Conservation (phyloP, 2,797 vertebrate genomes). For the Sciurus vulgaris region DNA sequence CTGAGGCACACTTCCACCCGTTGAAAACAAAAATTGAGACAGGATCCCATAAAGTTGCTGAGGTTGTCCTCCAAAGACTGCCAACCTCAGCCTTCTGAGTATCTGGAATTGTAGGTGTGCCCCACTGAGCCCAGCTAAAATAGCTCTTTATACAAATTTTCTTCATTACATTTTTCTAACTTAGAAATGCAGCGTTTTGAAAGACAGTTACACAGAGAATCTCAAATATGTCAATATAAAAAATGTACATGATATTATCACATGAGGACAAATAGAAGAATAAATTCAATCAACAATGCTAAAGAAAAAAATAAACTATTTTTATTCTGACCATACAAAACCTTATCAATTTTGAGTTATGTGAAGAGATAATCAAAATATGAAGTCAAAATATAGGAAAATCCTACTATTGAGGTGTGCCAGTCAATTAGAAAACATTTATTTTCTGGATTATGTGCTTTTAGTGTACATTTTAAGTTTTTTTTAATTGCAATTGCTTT, state of each 20-base stretch:
- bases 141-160: not conserved
- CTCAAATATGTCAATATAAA: not conserved
- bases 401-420: not conserved
- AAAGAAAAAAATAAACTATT: not conserved
- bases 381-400: not conserved
- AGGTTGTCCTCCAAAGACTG: too few relatives aligned
- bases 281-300: not conserved
- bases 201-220: not conserved
- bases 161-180: not conserved
- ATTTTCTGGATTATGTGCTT: not conserved
- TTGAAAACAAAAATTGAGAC: too few relatives aligned
- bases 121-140: too few relatives aligned
- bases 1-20: too few relatives aligned
- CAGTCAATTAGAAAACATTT: not conserved
- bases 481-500: not conserved
- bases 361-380: not conserved
- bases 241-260: not conserved
- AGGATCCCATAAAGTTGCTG: too few relatives aligned
- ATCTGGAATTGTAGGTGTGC: too few relatives aligned
- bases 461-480: not conserved
- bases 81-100: too few relatives aligned
- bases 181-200: not conserved
- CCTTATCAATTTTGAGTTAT: not conserved
- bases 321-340: not conserved
- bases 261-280: not conserved